Base-by-base conservation (phyloP, 2,797 vertebrate genomes). In the Microcaecilia unicolor region DNA sequence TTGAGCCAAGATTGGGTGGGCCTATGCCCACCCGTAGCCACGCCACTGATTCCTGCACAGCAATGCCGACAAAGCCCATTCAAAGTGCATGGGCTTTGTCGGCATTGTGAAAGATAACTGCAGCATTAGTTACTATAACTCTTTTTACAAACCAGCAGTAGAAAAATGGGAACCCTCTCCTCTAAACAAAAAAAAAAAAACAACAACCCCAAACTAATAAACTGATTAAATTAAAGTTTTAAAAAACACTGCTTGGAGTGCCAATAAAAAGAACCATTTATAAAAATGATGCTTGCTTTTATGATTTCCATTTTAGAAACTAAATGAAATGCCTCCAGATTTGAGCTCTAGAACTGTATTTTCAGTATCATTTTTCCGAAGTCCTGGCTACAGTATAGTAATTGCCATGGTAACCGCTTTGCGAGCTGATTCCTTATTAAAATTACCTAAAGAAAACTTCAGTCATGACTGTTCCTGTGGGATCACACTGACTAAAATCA, bases 321-420 rank as follows among this genome's bases (percentile, higher is more conserved):
- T 62, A 64, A 75, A 76, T 48, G 10, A 61, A 68, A 68, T 73
- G 66, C 36, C 60, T 73, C 59, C 79, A 72, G 76, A 79, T 78
- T 70, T 64, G 66, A 53, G 44, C 59, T 54, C 59, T 65, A 57
- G 67, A 72, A 74, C 75, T 74, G 73, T 77, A 46, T 67, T 69
- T 69, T 67, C 55, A 64, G 59, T 70, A 55, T 58, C 57, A 60
- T 37, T 59, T 4, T 71, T 66, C 61, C 37, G 30, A 50, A 54
- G 18, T 25, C 25, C 36, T 49, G 67, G 57, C 67, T 67, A 70
- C 69, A n/a, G n/a, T n/a, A n/a, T n/a, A n/a, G 55, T 70, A 34
- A 75, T 46, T 39, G 68, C 69, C 67, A 70, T 66, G 76, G 60
- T 70, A 78, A 81, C 64, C 70, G 51, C 57, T 70, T 52, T 54